phyloP scores from a whole-genome alignment of 2,888 invertebrate genomes.

The Tipula unca region DNA sequence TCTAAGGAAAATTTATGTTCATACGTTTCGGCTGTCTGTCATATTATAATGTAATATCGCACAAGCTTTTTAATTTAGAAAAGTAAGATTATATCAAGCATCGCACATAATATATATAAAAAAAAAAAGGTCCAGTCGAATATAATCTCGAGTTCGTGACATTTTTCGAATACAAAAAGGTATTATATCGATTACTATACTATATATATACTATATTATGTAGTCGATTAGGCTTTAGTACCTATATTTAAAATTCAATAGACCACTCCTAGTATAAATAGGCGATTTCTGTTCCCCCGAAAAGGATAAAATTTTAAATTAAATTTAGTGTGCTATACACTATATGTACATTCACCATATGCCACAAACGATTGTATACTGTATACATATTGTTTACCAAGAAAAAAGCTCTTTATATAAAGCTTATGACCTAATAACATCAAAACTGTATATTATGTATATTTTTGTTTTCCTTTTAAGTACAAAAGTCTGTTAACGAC shows the following conservation, averaged over 20 bases:
- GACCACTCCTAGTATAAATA: neutral
- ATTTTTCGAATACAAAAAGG: neutral
- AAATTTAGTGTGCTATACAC: neutral
- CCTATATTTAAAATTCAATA: neutral
- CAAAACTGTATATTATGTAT: neutral
- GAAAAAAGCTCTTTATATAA: neutral
- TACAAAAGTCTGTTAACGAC: neutral
- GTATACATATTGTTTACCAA: neutral
- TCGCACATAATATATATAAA: neutral
- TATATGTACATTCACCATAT: neutral
- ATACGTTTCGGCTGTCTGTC: no score
- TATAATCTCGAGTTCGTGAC: neutral
- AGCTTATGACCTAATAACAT: neutral
- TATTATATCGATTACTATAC: neutral
- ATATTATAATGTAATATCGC: no score
- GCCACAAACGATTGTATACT: neutral
- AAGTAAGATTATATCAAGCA: no score
- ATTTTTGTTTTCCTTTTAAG: neutral
- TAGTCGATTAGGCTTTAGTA: neutral
- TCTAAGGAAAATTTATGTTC: no score
- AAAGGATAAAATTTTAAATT: neutral
- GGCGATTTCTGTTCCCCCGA: neutral
- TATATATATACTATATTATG: neutral
- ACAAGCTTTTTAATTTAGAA: no score
- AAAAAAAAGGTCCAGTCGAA: neutral